Percentiles rank a stretch among this genome's conserved stretches.
phyloP scores from a whole-genome alignment of 2,113 vertebrate genomes.

The Prolemur simus region DNA sequence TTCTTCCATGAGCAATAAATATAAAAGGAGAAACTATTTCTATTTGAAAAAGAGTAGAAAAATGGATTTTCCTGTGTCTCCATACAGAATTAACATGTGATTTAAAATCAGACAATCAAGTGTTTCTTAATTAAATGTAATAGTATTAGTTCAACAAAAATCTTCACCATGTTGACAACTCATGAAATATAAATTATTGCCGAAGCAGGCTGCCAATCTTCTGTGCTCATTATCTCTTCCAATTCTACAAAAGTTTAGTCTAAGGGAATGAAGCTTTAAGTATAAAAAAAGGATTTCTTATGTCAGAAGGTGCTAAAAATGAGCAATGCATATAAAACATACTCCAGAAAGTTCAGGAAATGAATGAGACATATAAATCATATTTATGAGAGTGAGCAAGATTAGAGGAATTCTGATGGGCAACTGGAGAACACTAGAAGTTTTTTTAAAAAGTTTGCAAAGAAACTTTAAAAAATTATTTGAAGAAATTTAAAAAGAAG shows the following conservation, averaged over 20 bases:
- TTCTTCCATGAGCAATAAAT: neutral
- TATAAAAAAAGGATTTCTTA: neutral
- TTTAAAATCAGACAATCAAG: neutral
- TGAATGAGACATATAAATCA: neutral
- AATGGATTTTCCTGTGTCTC: neutral
- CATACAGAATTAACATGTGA: neutral
- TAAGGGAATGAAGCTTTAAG: neutral
- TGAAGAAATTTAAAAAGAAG: neutral
- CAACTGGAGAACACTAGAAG: neutral
- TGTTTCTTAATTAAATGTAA: neutral
- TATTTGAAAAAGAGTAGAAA: neutral
- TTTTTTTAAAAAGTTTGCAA: neutral
- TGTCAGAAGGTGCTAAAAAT: neutral
- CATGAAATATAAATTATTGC: neutral
- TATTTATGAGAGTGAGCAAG: neutral
- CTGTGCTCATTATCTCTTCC: neutral
- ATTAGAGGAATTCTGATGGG: neutral
- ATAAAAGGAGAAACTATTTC: neutral
- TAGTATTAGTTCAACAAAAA: neutral
- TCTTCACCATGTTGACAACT: neutral
- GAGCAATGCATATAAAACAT: neutral
- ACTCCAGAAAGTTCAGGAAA: neutral
- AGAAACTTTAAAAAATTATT: neutral
- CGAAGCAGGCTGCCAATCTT: neutral
- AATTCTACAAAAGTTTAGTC: neutral